A percentile compares a stretch with the other conserved stretches of the same genome.
These are phyloP conservation scores for Zygothrica quintamaculata DNA, from an alignment of 2,888 invertebrate species.

Conservation along the genomic window DNA sequence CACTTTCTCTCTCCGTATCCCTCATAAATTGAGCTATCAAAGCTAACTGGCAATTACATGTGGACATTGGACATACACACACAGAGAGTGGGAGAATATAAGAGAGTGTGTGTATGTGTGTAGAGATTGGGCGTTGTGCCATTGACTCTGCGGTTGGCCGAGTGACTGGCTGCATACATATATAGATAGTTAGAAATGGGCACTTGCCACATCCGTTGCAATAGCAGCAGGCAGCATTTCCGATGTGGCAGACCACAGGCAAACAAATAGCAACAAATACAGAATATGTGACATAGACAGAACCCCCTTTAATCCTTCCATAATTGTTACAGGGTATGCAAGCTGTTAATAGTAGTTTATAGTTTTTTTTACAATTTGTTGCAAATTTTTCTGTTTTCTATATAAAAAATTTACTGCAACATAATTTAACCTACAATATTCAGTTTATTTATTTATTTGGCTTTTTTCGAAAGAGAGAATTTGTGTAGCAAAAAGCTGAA, in stretches of 20 bases:
- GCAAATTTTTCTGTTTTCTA: no score
- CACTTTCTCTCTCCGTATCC: no score
- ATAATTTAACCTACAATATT: no score
- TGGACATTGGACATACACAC: background rate
- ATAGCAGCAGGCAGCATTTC: slow-evolving; percentile 39
- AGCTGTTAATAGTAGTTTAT: no score
- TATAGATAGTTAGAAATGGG: no score
- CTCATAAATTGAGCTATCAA: slow-evolving; percentile 27
- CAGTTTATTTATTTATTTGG: no score
- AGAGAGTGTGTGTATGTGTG: background rate
- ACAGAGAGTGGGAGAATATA: no score
- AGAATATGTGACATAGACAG: slow-evolving; percentile 6
- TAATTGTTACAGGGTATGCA: no score
- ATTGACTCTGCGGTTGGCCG: slow-evolving; percentile 29
- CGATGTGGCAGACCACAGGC: slow-evolving; percentile 43
- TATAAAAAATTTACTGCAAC: no score
- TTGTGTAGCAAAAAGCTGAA: background rate
- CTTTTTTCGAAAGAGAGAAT: no score
- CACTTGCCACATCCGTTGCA: slow-evolving; percentile 37
- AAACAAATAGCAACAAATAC: slow-evolving; percentile 8
- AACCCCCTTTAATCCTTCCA: no score
- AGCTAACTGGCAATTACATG: slow-evolving; percentile 35
- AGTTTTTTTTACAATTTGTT: no score
- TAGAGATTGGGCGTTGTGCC: background rate
- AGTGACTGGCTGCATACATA: slow-evolving; percentile 7